A percentile compares a stretch with the other conserved stretches of the same genome.
Conservation (phyloP, 2,113 vertebrate genomes). For the Apodemus sylvaticus region DNA sequence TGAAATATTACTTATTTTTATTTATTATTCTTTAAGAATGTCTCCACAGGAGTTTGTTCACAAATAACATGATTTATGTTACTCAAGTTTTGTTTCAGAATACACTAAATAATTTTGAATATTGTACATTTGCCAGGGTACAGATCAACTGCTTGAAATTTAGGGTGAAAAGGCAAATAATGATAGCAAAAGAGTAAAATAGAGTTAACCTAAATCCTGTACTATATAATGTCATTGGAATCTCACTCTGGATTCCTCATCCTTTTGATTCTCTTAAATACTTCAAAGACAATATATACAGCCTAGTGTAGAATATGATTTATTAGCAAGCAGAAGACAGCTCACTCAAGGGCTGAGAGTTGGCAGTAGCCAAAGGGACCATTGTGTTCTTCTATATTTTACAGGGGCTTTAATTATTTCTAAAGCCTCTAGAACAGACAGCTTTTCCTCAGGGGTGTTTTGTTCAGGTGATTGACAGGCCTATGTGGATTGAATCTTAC, state of each 20-base stretch:
- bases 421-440: not conserved
- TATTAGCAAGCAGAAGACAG: not conserved
- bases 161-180: not conserved
- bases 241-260: not conserved
- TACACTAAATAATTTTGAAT: not conserved
- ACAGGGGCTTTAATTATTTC: not conserved
- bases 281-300: not conserved
- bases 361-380: not conserved
- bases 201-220: not conserved
- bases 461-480: not conserved
- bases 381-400: not conserved
- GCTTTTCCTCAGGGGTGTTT: not conserved
- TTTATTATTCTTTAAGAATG: not conserved
- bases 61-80: not conserved
- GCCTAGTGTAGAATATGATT: not conserved
- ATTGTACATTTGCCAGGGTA: not conserved
- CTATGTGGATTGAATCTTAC: not conserved
- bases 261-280: not conserved
- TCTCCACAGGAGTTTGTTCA: not conserved
- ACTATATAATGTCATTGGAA: not conserved
- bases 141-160: not conserved
- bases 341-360: not conserved
- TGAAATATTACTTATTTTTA: not conserved
- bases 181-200: not conserved
- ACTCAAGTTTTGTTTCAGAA: not conserved